A percentile compares a stretch with the other conserved stretches of the same genome.
These are phyloP conservation scores for Emydocephalus ijimae DNA, from an alignment of 2,113 vertebrate genomes.

Conservation along the genomic window DNA sequence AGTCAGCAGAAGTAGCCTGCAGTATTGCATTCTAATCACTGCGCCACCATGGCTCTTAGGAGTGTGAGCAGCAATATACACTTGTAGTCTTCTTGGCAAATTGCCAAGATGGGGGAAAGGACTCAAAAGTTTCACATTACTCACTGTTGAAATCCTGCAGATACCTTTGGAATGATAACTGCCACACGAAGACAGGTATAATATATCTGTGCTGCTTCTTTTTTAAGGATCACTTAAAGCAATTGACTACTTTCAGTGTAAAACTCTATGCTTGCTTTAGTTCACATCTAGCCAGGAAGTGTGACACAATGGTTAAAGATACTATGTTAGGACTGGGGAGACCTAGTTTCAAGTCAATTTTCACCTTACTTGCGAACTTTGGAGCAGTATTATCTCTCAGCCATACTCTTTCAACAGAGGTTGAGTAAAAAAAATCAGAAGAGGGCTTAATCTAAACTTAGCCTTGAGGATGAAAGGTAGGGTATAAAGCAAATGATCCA, in stretches of 20 bases:
- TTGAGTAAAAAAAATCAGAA: background rate
- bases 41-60: background rate
- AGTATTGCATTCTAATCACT: too few species aligned
- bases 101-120: background rate
- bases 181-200: background rate
- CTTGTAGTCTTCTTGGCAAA: background rate
- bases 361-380: background rate
- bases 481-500: background rate
- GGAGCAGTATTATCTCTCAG: background rate
- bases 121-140: background rate
- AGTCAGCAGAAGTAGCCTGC: too few species aligned
- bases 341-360: background rate
- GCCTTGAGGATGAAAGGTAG: background rate
- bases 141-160: background rate
- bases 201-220: background rate
- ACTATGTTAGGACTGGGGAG: background rate
- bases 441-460: background rate
- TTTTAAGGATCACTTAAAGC: background rate
- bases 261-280: background rate
- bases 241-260: background rate
- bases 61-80: background rate
- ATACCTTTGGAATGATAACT: background rate
- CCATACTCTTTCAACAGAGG: background rate
- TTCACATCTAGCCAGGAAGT: background rate
- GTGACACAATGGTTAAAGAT: background rate